These are phyloP conservation scores for Passerina amoena DNA, from an alignment of 2,113 vertebrate species.

Conservation along the genomic window DNA sequence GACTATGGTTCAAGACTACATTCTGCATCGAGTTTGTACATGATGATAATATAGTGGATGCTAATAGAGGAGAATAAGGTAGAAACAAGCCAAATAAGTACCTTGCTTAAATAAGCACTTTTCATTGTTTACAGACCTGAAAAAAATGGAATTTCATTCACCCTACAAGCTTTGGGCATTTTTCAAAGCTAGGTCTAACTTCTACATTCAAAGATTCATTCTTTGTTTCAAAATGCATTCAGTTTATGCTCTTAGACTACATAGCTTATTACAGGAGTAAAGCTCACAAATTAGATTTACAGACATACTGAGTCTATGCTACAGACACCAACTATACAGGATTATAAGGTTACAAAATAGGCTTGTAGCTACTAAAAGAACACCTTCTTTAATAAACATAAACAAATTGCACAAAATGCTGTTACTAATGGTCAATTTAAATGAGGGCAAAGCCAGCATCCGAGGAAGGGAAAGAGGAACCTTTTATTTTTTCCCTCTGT, in stretches of 20 bases:
- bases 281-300: neutral
- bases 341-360: neutral
- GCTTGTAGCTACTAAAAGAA: neutral
- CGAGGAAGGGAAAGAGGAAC: neutral
- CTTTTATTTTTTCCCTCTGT: neutral
- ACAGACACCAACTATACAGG: neutral
- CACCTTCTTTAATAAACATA: neutral
- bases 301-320: neutral
- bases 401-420: neutral
- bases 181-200: neutral
- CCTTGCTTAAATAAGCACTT: neutral
- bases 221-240: neutral
- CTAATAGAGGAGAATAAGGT: neutral
- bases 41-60: neutral
- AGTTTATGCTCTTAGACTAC: neutral
- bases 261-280: neutral
- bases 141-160: neutral
- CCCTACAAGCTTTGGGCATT: neutral
- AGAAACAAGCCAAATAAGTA: neutral
- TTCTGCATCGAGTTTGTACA: neutral
- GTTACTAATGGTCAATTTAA: neutral
- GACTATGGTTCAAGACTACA: neutral
- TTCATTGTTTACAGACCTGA: neutral
- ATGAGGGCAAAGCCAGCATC: neutral
- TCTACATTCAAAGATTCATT: neutral